Base-by-base conservation (phyloP, 2,797 vertebrate species). In the Epinephelus malabaricus region DNA sequence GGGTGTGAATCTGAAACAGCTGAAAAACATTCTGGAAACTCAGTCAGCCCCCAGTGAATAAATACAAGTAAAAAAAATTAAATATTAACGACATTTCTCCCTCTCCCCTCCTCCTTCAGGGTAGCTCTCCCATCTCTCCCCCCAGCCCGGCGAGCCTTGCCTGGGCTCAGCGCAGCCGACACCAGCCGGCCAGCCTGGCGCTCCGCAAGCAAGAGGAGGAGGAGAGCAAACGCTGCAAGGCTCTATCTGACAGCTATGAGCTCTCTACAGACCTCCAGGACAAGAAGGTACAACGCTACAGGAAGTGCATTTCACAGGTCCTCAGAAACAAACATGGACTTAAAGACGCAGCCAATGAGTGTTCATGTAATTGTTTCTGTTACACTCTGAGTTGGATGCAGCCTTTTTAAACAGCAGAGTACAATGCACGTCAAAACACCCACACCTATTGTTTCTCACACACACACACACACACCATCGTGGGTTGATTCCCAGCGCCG, bases 181-280 rank as follows among this genome's bases (percentile, higher is more conserved):
- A 97, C 83, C 97, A 98, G 93, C 97, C 97, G 2, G 97, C 97
- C 94, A 98, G 97, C 78, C 95, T 97, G 89, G 97, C 97, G 76
- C 94, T 97, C 82, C 96, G 97, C 78, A 97, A 97, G 93, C 97
- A 97, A 89, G 97, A 98, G 79, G 97, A 98, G 90, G 97, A 97
- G 89, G 97, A 97, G 86, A 97, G 96, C 93, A 97, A 97, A 92
- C 95, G 96, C 81, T 96, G 96, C 87, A 97, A 96, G 91, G 96
- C 96, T n/a, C 91, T 97, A n/a, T 97, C 96, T 5, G 96, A 97
- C 95, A 97, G 96, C 94, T 98, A 98, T 94, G 97, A 98, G 93
- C 96, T 98, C 89, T 98, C 97, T 86, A 97, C 97, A 9, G 97
- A 98, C 93, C 95, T 97, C 82, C 96, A 97, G 93, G 97, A 98